These are phyloP conservation scores for Aptenodytes forsteri DNA, from an alignment of 2,113 vertebrate species.

Conservation along the genomic window DNA sequence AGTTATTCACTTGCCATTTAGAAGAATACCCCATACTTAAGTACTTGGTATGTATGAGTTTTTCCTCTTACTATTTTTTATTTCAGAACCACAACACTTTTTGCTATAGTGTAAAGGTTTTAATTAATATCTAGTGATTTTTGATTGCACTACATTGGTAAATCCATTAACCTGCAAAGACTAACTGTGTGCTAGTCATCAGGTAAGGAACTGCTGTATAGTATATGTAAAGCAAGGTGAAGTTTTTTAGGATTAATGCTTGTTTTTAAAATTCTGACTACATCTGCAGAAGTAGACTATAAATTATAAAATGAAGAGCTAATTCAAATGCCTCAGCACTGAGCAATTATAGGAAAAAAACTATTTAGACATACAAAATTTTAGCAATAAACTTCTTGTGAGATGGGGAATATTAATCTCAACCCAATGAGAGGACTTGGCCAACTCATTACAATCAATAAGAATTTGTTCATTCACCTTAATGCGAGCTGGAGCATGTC, in stretches of 20 bases:
- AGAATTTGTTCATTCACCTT: conserved; percentile 4
- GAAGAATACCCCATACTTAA: rapidly evolving
- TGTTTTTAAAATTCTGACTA: background rate
- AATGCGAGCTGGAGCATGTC: background rate
- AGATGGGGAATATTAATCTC: background rate
- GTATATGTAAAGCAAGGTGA: background rate
- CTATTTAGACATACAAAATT: background rate
- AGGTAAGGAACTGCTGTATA: background rate
- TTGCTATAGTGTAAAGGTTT: background rate
- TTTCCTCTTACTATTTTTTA: background rate
- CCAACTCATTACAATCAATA: background rate
- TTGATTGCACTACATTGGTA: background rate
- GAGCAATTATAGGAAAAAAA: background rate
- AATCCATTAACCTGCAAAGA: background rate
- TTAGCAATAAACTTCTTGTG: background rate
- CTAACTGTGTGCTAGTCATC: background rate
- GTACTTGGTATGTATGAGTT: background rate
- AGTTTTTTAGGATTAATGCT: background rate
- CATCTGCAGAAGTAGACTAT: background rate
- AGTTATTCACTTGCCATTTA: background rate
- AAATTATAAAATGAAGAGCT: background rate
- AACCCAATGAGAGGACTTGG: background rate
- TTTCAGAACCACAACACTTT: background rate
- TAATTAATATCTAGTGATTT: background rate
- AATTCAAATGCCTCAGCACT: background rate